phyloP scores from a whole-genome alignment of 2,797 vertebrate genomes.

The Sebastes diploproa region DNA sequence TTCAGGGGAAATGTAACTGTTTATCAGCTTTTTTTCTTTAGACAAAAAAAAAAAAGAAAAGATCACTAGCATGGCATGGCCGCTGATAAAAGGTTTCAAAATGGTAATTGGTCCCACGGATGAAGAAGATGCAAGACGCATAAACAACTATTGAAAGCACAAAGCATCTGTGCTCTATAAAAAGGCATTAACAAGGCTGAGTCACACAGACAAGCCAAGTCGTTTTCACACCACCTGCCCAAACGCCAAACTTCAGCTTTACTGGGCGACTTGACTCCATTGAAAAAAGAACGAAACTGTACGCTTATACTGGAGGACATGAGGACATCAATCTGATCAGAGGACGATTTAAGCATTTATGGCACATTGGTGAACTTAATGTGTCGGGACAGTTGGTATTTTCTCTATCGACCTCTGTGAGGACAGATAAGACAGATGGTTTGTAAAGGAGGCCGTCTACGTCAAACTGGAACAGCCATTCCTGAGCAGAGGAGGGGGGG shows the following conservation, averaged over 20 bases:
- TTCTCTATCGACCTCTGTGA: constrained; percentile 4
- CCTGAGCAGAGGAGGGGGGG: neutral
- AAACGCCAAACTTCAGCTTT: constrained; percentile 35
- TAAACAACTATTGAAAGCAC: constrained; percentile 42
- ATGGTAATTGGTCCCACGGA: constrained; percentile 40
- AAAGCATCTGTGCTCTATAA: constrained; percentile 46
- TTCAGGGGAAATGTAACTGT: constrained; percentile 32
- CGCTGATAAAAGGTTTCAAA: constrained; percentile 44
- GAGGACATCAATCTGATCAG: constrained; percentile 6
- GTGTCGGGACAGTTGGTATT: constrained; percentile 8
- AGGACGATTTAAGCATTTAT: constrained; percentile 3
- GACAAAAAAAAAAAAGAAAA: neutral
- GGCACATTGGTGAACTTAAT: neutral
- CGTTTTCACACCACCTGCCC: constrained; percentile 35
- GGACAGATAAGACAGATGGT: constrained; percentile 31
- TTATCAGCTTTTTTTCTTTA: constrained; percentile 3
- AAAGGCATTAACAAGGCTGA: constrained; percentile 29
- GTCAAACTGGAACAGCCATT: constrained; percentile 13
- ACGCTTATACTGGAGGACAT: neutral
- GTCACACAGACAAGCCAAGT: constrained; percentile 42
- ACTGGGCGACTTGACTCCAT: constrained; percentile 21
- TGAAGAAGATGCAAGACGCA: constrained; percentile 28
- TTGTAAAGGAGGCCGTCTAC: neutral
- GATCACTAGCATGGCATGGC: constrained; percentile 15
- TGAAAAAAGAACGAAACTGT: constrained; percentile 3